Base-by-base conservation (phyloP, 2,888 invertebrate species). In the Latrodectus hesperus region DNA sequence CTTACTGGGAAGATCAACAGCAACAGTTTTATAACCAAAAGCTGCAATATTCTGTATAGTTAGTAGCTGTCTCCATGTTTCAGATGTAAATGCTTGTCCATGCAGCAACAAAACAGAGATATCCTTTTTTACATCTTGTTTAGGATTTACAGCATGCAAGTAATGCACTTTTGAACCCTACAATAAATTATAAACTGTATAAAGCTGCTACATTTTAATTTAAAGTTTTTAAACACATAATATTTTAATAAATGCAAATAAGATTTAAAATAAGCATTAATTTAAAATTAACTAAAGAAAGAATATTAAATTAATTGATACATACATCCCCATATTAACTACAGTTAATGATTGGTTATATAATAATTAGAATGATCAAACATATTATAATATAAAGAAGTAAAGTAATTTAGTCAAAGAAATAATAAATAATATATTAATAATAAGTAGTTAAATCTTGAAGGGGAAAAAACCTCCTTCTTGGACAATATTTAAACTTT, bases 1-100 rank as follows among this genome's bases (percentile, higher is more conserved):
- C 52, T 71, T 84, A 89, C 89, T 88, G 64, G 93, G 93, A 52
- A 93, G 90, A 90, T 93, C 93, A 79, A 93, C 90, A 80, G 93
- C 93, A 12, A 93, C 91, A 11, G 91, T 91, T 11, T 90, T 89
- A 89, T 92, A 92, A 1, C 93, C 93, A 87, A 92, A 90, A 26
- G 92, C 92, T 38, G 92, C 92, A 79, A 93, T 88, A n/a, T 92
- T 86, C 60, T 92, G 90, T 16, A 93, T 88, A 14, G 93, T 93
- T 49, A 91, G 90, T 16, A 93, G 90, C 2, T 92, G 91, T 16
- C 91, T 89, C 93, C 93, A 93, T 52, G 92, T 92, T 88, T 92
- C 88, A 0, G 93, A 93, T 12, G 91, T 91, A 90, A 93, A 93
- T 14, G 91, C 90, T 70, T 91, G 91, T 6, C 93, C 93, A 91